These are phyloP conservation scores for Onychostoma macrolepis DNA, from an alignment of 2,113 vertebrate genomes.

Conservation along the genomic window DNA sequence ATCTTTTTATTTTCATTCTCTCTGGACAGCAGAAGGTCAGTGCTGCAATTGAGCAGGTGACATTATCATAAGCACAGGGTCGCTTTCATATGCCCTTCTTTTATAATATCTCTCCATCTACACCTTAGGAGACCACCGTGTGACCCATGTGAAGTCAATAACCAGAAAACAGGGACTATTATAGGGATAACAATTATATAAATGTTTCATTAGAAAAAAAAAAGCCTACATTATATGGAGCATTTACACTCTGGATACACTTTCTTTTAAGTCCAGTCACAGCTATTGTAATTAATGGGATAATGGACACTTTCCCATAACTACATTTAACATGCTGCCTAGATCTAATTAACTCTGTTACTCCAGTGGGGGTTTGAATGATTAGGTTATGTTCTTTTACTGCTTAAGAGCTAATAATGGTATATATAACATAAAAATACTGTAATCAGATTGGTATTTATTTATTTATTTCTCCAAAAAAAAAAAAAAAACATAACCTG, in stretches of 20 bases:
- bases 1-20: conserved; percentile 2
- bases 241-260: not conserved
- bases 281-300: not conserved
- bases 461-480: not conserved
- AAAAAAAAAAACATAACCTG: not conserved
- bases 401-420: not conserved
- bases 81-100: not conserved
- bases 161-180: conserved; percentile 16
- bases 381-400: not conserved
- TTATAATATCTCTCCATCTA: conserved; percentile 7
- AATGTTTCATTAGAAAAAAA: not conserved
- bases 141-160: not conserved
- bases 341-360: conserved; percentile 3
- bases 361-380: not conserved
- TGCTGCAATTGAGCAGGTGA: conserved; percentile 79
- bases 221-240: not conserved
- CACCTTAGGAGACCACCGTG: not conserved
- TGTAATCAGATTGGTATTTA: not conserved
- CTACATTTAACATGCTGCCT: not conserved
- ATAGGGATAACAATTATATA: not conserved
- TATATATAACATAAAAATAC: not conserved
- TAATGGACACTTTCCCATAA: conserved; percentile 10
- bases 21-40: conserved; percentile 75
- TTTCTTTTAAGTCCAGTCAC: not conserved
- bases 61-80: conserved; percentile 79